These are phyloP conservation scores for Passer montanus DNA, from an alignment of 2,113 vertebrate genomes.

Conservation along the genomic window DNA sequence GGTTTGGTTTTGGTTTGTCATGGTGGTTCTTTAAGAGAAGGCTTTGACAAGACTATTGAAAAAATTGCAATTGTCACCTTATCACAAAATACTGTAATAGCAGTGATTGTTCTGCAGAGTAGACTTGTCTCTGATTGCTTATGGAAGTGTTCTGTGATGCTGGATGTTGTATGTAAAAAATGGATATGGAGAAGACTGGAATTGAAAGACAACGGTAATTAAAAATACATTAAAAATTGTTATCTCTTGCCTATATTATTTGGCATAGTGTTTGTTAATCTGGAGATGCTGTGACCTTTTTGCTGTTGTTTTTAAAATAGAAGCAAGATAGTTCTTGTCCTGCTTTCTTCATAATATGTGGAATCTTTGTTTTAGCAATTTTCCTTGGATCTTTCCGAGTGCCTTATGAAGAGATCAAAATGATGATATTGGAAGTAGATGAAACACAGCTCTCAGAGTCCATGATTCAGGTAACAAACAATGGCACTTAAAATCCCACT, in stretches of 20 bases:
- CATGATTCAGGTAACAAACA: constrained; percentile 91
- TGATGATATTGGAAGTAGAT: constrained; percentile 91
- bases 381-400: constrained; percentile 95
- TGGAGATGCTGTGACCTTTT: neutral
- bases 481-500: constrained; percentile 1
- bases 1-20: neutral
- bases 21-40: neutral
- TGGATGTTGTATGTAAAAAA: neutral
- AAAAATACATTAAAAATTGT: neutral
- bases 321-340: neutral
- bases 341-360: neutral
- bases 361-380: constrained; percentile 80
- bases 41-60: neutral
- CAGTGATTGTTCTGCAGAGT: neutral
- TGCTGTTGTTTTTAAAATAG: neutral
- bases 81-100: neutral
- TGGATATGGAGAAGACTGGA: neutral
- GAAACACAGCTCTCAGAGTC: constrained; percentile 91
- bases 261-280: neutral
- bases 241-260: neutral
- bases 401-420: constrained; percentile 92
- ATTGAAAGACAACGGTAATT: neutral
- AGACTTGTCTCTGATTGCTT: neutral
- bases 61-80: neutral
- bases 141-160: neutral